Conservation (phyloP, 2,797 vertebrate genomes). For the Knipowitschia caucasica region DNA sequence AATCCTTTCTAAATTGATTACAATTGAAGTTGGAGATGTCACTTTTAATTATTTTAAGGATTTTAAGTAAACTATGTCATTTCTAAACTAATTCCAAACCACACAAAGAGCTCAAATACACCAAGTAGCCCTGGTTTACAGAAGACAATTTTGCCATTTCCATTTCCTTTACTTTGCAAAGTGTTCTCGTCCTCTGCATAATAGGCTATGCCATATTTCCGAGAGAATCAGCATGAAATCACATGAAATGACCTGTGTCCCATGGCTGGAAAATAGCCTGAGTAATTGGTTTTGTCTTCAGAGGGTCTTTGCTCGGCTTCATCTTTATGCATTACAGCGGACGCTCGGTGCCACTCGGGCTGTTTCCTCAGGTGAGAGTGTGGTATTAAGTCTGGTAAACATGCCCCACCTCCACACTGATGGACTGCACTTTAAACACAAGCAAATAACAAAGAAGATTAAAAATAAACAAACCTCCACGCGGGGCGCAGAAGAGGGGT, state of each 20-base stretch:
- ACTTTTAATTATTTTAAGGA: too few relatives aligned
- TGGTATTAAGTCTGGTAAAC: conserved; percentile 54
- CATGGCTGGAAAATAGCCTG: conserved; percentile 38
- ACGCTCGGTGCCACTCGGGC: conserved; percentile 27
- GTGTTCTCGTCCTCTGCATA: conserved; percentile 8
- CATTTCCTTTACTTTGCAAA: not conserved
- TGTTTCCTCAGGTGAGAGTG: conserved; percentile 42
- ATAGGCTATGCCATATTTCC: conserved; percentile 24
- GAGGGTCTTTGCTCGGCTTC: conserved; percentile 22
- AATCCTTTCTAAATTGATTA: too few relatives aligned
- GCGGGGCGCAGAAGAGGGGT: conserved; percentile 22
- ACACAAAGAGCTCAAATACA: too few relatives aligned
- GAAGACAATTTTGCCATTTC: too few relatives aligned
- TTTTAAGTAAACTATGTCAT: too few relatives aligned
- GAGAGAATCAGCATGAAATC: conserved; percentile 34
- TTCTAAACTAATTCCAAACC: too few relatives aligned
- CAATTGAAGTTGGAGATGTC: too few relatives aligned
- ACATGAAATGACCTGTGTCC: conserved; percentile 47
- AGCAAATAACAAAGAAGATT: conserved; percentile 60
- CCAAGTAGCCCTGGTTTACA: too few relatives aligned
- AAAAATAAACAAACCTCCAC: conserved; percentile 64
- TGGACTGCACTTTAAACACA: conserved; percentile 28
- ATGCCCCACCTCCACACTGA: conserved; percentile 32
- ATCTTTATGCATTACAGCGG: conserved; percentile 52
- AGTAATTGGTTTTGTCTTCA: conserved; percentile 56